These are phyloP conservation scores for Sitobion miscanthi DNA, from an alignment of 1,140 invertebrate species.

Conservation along the genomic window DNA sequence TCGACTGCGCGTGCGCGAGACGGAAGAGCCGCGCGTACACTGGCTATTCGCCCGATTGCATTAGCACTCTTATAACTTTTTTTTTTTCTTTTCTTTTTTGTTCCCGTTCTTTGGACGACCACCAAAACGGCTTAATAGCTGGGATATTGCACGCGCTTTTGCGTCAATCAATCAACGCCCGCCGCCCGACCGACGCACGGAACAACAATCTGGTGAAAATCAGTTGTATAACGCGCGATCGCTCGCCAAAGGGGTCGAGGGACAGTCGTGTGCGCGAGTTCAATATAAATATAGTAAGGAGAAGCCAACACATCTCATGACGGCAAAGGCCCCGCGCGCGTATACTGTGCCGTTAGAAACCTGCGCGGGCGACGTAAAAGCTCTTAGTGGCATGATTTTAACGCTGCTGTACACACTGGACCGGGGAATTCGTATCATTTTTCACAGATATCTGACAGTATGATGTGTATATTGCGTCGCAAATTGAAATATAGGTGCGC, in stretches of 20 bases:
- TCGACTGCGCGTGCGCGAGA: background rate
- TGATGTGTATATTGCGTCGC: background rate
- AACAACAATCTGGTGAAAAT: slow-evolving; percentile 13
- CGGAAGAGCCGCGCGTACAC: background rate
- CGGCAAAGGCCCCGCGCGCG: background rate
- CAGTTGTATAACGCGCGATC: background rate
- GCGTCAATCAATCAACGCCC: slow-evolving; percentile 33
- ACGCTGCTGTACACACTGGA: no score
- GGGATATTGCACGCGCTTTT: slow-evolving; percentile 30
- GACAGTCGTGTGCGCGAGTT: background rate
- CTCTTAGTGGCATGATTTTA: background rate
- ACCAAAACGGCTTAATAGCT: slow-evolving; percentile 39
- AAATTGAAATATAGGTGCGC: no score
- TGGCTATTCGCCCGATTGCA: slow-evolving; percentile 36
- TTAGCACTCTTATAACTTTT: slow-evolving; percentile 38
- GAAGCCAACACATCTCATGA: background rate
- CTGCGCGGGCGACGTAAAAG: background rate
- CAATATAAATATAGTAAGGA: slow-evolving; percentile 15
- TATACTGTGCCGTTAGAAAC: background rate
- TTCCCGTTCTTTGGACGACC: background rate
- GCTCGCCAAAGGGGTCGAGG: background rate
- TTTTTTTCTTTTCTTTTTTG: background rate
- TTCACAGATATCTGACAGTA: background rate
- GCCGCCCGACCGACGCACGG: background rate
- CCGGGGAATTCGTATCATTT: background rate